Base-by-base conservation (phyloP, 2,888 invertebrate genomes). In the Chirona hameri region DNA sequence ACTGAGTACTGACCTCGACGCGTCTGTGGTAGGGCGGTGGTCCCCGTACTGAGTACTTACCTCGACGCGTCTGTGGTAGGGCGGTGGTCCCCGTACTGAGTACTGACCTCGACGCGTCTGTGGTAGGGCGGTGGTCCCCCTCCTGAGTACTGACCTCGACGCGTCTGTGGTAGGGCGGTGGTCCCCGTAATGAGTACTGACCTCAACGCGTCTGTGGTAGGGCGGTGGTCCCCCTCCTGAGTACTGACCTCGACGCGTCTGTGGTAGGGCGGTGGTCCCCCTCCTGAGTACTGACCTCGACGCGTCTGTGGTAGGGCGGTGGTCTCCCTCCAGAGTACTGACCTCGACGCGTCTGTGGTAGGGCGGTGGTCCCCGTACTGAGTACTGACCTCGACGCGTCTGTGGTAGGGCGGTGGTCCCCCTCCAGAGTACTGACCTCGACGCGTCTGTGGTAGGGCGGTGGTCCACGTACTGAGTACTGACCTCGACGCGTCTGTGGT, bases 101-200 rank as follows among this genome's bases (percentile, higher is more conserved):
- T n/a, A n/a, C n/a, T n/a, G n/a, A n/a, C n/a, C n/a, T n/a, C n/a
- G n/a, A n/a, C n/a, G n/a, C 15, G 52, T 52, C 15, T 1, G 12
- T 52, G 27, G 60, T 14, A 10, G 72, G 29, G 31, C 29, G 52
- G 72, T 7, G 29, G 46, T 7, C 39, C 39, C 39, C 7, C 24
- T 24, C 72, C n/a, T n/a, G n/a, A n/a, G n/a, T n/a, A n/a, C 83
- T 15, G 84, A 89, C 89, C 87, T 90, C 90, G 83, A 89, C 87
- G 85, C 92, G 91, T 0, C 92, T 91, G 86, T 91, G 91, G 86
- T 90, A 90, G 21, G 91, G 87, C 92, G 91, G 86, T 92, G 92
- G 79, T n/a, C n/a, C n/a, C n/a, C n/a, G n/a, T n/a, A n/a, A n/a
- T n/a, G n/a, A n/a, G n/a, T n/a, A n/a, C n/a, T n/a, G n/a, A n/a